Evolutionary conservation across 64 coral and sea anemone species (phyloP), one percentile per base, ranked within the genome.

Genomic region (Acropora tenuis): DNA sequence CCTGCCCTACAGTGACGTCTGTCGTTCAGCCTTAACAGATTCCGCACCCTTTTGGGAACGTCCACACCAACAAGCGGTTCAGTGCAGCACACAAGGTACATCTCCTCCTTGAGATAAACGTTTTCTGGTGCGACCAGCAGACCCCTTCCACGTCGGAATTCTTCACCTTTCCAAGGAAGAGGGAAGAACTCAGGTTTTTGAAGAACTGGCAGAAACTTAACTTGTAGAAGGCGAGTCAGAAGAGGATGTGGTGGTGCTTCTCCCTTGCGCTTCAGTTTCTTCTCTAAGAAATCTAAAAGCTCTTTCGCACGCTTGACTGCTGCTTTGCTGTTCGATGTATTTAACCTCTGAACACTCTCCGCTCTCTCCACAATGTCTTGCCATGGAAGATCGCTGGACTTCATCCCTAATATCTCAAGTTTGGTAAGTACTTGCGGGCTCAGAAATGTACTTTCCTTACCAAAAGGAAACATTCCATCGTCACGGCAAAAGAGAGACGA

Each of bases 381-480:
- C 93, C 96, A 94, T 0, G 73, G 13, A 77, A 92, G 96, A 59
- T 84, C 81, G 66, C 92, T 75, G 50, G 47, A 40, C 2, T 61
- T 52, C 96, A 98, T 98, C 3, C 96, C 96, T 3, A 98, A 41
- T 59, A 84, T 55, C 49, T 87, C 80, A 17, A 98, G 84, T 61
- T 69, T 92, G 10, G 53, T 2, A 48, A 92, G 77, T 43, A 92
- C 44, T 79, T 52, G 46, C 6, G 88, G 48, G 16, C 20, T 58
- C 2, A 46, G 16, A 49, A 85, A 85, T 2, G 92, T 78, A 87
- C 74, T 86, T 43, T 50, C 48, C 8, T 78, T 60, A 0, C 88
- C 88, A 78, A 45, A 48, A 16, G 93, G 93, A 87, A 98, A 98
- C 55, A 71, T 74, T 4, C 61, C 78, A 49, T 98, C 96, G 9